Conservation (phyloP, 2,797 vertebrate species). For the Ptychadena robeensis region DNA sequence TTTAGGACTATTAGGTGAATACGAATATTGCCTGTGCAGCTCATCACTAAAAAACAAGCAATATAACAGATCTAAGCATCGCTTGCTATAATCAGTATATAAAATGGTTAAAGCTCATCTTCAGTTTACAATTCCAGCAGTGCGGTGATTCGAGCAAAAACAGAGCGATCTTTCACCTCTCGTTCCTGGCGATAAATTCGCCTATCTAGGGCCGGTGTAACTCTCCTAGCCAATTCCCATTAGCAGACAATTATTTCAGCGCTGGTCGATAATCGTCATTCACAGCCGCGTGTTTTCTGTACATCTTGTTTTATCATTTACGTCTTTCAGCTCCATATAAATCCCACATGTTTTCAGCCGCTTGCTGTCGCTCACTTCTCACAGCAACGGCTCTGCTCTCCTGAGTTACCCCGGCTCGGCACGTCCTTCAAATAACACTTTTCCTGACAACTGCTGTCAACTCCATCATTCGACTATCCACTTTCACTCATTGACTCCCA, state of each 20-base stretch:
- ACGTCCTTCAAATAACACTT: slow-evolving; percentile 37
- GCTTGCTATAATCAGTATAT: not conserved
- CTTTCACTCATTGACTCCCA: slow-evolving; percentile 35
- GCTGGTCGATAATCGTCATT: not conserved
- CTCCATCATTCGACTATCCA: slow-evolving; percentile 35
- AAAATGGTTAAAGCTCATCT: not conserved
- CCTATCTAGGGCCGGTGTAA: not conserved
- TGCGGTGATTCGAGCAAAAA: not conserved
- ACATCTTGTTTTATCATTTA: slow-evolving; percentile 15
- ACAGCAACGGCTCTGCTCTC: slow-evolving; percentile 32
- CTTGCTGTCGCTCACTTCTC: slow-evolving; percentile 22
- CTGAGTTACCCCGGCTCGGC: slow-evolving; percentile 7
- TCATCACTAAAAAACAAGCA: not conserved
- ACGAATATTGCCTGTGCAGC: no score
- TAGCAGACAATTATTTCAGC: not conserved
- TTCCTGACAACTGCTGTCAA: slow-evolving; percentile 28
- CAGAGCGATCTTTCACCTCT: not conserved
- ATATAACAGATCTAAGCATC: not conserved
- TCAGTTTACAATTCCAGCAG: not conserved
- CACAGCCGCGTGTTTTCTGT: not conserved
- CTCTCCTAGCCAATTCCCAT: not conserved
- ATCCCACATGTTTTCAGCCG: slow-evolving; percentile 28
- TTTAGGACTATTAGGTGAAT: no score
- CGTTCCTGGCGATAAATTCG: not conserved
- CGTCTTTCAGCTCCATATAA: slow-evolving; percentile 10